Evolutionary conservation across 2,797 vertebrate species (phyloP), one percentile per base, ranked within the genome.

Genomic region (Perodicticus potto): DNA sequence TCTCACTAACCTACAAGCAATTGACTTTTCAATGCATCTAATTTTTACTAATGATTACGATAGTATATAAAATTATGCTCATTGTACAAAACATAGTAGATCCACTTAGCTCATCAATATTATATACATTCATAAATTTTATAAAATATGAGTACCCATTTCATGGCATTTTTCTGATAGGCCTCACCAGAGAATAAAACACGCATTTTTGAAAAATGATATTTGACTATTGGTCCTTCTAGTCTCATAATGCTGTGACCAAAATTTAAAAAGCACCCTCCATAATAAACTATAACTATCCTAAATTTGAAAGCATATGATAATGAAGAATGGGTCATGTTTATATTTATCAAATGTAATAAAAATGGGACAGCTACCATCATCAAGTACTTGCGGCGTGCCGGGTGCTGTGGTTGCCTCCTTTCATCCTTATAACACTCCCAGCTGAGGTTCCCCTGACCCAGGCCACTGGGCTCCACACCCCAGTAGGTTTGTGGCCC

Each of bases 21-120:
- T 95, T 97, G 96, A 94, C 94, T 97, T 98, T 98, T 96, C 94
- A 97, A 98, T 98, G 96, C 74, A 90, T 97, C 93, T 97, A 97
- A 98, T 98, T 97, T 96, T 96, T 97, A 97, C 97, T 98, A 98
- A 97, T 96, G 81, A 95, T 93, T 97, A 94, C 88, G 93, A 84
- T 94, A 94, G 96, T 96, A 97, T 89, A 87, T 96, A 96, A 97
- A 98, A 97, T 96, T 95, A 87, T 96, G 87, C 86, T 98, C 90
- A 97, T 91, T 70, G 78, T 95, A 92, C 89, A 97, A 98, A 96
- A 87, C 13, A 49, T 16, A 53, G 16, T 72, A 86, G 53, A 78
- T 82, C 22, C 37, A 85, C 82, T 94, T 82, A 63, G 22, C 32
- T 93, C n/a, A 87, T 70, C 20, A 14, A n/a, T 94, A 94, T 83